phyloP scores from a whole-genome alignment of 2,888 invertebrate genomes.

The Pheosia gnoma region DNA sequence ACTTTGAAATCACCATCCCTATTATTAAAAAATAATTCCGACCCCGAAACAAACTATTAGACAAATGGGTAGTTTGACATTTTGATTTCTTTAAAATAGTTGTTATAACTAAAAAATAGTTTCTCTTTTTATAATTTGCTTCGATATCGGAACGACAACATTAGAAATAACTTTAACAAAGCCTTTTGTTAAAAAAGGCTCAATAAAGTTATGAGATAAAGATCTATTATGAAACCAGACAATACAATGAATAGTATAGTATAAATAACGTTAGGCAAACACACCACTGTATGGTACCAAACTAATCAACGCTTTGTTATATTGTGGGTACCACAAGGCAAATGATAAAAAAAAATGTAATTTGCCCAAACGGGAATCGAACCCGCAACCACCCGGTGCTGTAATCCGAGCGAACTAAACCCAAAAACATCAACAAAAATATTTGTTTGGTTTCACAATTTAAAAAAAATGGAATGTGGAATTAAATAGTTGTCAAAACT shows the following conservation, averaged over 20 bases:
- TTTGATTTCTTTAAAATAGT: not conserved
- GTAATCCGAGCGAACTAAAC: no score
- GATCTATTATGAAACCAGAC: conserved; percentile 33
- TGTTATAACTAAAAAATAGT: not conserved
- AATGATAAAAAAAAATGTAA: no score
- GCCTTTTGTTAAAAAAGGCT: conserved; percentile 39
- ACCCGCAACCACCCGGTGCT: no score
- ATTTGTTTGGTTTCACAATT: conserved; percentile 23
- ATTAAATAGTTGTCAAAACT: not conserved
- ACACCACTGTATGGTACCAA: no score
- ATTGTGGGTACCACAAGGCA: no score
- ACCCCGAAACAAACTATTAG: conserved; percentile 21
- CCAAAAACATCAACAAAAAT: no score
- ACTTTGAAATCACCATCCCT: conserved; percentile 72
- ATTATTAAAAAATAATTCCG: conserved; percentile 33
- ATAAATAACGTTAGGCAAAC: no score
- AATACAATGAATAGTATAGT: no score
- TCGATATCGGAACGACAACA: conserved; percentile 26
- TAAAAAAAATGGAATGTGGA: conserved; percentile 22
- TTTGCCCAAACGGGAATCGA: no score
- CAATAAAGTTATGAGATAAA: conserved; percentile 30
- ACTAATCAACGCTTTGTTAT: no score
- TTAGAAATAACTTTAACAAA: conserved; percentile 34
- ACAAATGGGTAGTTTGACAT: not conserved
- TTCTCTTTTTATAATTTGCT: conserved; percentile 10